Evolutionary conservation across 2,888 invertebrate species (phyloP).

Genomic region (Cataglyphis rosenhaueri): DNA sequence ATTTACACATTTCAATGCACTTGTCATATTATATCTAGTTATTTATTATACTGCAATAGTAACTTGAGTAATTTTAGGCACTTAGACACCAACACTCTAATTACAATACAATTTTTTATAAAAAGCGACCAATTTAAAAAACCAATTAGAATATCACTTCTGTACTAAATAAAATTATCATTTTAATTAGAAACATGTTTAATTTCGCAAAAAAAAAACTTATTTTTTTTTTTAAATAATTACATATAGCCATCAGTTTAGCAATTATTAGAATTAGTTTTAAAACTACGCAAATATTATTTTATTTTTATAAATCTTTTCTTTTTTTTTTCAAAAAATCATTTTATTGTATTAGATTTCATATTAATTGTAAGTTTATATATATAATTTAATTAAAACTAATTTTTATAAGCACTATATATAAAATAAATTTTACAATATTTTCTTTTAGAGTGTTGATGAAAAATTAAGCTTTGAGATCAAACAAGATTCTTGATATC

Average conservation of each 20-base stretch:
- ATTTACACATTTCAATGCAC: conserved; percentile 9
- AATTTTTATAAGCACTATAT: background rate
- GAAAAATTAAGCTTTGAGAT: conserved; percentile 20
- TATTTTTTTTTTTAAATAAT: background rate
- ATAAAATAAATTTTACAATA: background rate
- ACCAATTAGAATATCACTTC: too few species aligned
- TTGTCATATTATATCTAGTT: background rate
- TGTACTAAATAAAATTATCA: background rate
- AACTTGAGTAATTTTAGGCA: conserved; percentile 50
- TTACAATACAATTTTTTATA: background rate
- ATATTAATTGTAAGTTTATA: background rate
- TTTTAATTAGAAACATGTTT: background rate
- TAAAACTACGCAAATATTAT: background rate
- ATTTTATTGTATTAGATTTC: background rate
- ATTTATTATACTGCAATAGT: conserved; percentile 23
- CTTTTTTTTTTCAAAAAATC: background rate
- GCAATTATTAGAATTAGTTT: background rate
- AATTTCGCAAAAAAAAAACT: background rate
- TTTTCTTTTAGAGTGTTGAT: background rate
- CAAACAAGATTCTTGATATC: background rate
- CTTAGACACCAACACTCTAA: conserved; percentile 29
- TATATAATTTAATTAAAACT: background rate
- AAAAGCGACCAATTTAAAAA: background rate
- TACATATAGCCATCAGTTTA: background rate
- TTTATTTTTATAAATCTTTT: background rate